Evolutionary conservation across 2,888 invertebrate genomes (phyloP).

Genomic region (Dasypogon diadema): DNA sequence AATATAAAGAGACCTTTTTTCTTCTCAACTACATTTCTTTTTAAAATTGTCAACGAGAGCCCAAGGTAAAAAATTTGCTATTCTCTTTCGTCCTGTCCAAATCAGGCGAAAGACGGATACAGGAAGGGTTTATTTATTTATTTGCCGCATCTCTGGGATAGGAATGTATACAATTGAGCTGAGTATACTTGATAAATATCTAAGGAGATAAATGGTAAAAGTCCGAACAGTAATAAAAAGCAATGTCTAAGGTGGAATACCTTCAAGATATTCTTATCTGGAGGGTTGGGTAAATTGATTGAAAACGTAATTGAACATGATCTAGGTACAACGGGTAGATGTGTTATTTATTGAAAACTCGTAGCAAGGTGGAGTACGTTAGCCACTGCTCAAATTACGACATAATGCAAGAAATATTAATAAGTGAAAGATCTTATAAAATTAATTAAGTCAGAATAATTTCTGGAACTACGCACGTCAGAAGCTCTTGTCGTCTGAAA

Average conservation of each 20-base stretch:
- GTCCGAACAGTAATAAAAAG: background rate
- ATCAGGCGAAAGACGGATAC: background rate
- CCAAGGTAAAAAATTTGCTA: background rate
- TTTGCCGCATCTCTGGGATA: background rate
- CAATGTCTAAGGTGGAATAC: background rate
- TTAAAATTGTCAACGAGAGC: background rate
- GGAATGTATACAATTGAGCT: background rate
- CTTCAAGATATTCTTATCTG: background rate
- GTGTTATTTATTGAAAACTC: too few species aligned
- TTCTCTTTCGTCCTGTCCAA: background rate
- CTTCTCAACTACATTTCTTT: background rate
- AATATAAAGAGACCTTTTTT: background rate
- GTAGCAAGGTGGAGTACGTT: too few species aligned
- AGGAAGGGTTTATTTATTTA: background rate
- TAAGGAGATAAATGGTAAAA: background rate
- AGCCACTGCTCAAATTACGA: too few species aligned
- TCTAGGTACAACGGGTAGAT: background rate
- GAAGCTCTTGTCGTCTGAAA: too few species aligned
- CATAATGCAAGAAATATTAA: too few species aligned
- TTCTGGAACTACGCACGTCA: too few species aligned
- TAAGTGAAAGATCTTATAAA: too few species aligned
- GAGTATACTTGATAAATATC: background rate
- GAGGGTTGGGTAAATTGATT: background rate
- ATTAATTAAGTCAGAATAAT: too few species aligned
- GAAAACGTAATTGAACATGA: background rate